Conservation (phyloP, 2,888 invertebrate species). For the Anodontia alba region DNA sequence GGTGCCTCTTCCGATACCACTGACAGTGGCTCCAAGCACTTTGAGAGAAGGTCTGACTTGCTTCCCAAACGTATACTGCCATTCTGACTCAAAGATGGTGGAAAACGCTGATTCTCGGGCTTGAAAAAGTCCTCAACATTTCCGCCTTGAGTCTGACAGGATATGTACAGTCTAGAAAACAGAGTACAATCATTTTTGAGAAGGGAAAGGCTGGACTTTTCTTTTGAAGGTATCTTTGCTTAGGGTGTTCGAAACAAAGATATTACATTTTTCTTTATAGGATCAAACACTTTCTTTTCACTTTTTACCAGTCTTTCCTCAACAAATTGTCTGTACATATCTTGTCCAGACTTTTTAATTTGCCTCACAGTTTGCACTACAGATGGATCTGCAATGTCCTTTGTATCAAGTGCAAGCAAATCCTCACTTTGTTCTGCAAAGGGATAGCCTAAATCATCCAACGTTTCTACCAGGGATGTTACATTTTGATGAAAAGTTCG, state of each 20-base stretch:
- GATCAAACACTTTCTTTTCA: neutral
- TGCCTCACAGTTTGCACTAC: conserved; percentile 3
- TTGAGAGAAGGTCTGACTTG: neutral
- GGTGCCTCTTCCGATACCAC: neutral
- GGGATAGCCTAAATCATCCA: neutral
- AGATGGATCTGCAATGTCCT: neutral
- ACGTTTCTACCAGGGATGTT: neutral
- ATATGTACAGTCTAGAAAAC: neutral
- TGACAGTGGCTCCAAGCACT: neutral
- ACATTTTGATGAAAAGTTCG: neutral
- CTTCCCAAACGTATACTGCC: neutral
- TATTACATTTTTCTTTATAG: neutral
- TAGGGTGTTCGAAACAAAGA: neutral
- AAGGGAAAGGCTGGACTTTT: neutral
- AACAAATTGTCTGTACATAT: neutral
- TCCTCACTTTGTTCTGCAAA: neutral
- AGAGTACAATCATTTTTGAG: no score
- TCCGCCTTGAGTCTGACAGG: neutral
- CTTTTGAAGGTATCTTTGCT: neutral
- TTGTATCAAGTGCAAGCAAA: neutral
- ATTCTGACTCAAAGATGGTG: neutral
- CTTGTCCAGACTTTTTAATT: conserved; percentile 6
- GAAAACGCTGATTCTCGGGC: neutral
- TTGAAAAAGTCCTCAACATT: neutral
- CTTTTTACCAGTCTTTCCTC: neutral